Evolutionary conservation across 2,888 invertebrate genomes (phyloP), one percentile per base, ranked within the genome.

Genomic region (Myathropa florea): DNA sequence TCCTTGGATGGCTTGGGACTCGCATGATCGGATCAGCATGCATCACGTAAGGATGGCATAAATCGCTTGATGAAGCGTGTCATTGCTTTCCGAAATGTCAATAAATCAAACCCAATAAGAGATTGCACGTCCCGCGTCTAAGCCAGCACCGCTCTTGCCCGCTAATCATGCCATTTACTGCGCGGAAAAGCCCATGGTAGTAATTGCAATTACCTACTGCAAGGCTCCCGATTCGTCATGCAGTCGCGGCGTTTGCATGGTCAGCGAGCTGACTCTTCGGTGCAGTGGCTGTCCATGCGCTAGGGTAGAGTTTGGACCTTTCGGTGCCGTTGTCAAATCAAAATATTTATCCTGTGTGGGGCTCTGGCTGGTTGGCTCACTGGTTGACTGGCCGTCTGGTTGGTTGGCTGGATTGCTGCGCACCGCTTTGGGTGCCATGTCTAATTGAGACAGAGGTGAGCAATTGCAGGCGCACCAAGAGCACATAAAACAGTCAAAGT

Each of bases 151-250:
- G 7, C 7, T 79, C 61, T 55, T 68, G 60, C 78, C 30, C 55
- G 76, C 80, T 85, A 85, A 85, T 85, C 85, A 85, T 82, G 85
- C 68, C 82, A 77, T 82, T 85, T 77, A 18, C 77, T 77, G 70
- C 55, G 82, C 83, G 65, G 75, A 82, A 82, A 82, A 79, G 86
- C 61, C 78, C 26, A 86, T 83, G 86, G 86, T 83, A 79, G 83
- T 86, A 86, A 86, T 83, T 86, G 86, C 86, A 86, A 86, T 86
- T 86, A 86, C 83, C 86, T 83, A 86, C 86, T 86, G 86, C 86
- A 70, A 86, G 78, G 61, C 86, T 86, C 23, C 57, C 78, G 67
- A 86, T 86, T 86, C 83, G 86, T 59, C 75, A 83, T 79, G 79
- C 75, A 64, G 73, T 65, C 71, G 78, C 61, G 78, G 46, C 18